phyloP scores from a whole-genome alignment of 2,888 invertebrate genomes.

The Sthenelais limicola region DNA sequence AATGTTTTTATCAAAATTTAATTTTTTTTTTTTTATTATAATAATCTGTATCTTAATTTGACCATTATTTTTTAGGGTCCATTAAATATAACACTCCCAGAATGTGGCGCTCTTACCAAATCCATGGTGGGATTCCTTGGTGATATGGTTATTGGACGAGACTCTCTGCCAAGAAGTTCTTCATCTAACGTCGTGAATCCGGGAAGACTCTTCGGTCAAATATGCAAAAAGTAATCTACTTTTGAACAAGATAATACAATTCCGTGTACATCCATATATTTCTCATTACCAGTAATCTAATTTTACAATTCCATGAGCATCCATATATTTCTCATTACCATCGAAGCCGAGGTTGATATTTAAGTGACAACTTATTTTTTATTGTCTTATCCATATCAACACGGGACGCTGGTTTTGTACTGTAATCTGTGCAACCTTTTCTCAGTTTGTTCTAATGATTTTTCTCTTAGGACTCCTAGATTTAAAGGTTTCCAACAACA shows the following conservation, averaged over 20 bases:
- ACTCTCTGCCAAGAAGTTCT: constrained; percentile 55
- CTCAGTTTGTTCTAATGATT: too few relatives aligned
- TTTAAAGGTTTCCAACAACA: constrained; percentile 96
- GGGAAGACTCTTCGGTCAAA: constrained; percentile 70
- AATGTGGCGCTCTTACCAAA: constrained; percentile 70
- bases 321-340: too few relatives aligned
- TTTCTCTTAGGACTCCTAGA: constrained; percentile 82
- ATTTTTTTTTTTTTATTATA: background rate
- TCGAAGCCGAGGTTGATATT: too few relatives aligned
- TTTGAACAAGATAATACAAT: background rate
- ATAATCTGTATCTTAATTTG: background rate
- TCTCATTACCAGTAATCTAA: background rate
- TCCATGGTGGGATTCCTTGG: constrained; percentile 70
- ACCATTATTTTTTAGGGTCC: constrained; percentile 45
- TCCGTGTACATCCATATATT: background rate
- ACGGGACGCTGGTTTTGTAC: background rate
- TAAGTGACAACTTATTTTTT: too few relatives aligned
- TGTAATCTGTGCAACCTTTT: too few relatives aligned
- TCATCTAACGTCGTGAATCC: constrained; percentile 69
- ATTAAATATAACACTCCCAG: constrained; percentile 68
- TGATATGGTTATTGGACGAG: constrained; percentile 62
- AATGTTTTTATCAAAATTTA: too few relatives aligned
- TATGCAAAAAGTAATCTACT: constrained; percentile 70
- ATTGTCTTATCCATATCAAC: too few relatives aligned
- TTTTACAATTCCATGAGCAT: too few relatives aligned